Evolutionary conservation across 2,113 vertebrate species (phyloP), one percentile per base, ranked within the genome.

Genomic region (Pteruthius melanotis): DNA sequence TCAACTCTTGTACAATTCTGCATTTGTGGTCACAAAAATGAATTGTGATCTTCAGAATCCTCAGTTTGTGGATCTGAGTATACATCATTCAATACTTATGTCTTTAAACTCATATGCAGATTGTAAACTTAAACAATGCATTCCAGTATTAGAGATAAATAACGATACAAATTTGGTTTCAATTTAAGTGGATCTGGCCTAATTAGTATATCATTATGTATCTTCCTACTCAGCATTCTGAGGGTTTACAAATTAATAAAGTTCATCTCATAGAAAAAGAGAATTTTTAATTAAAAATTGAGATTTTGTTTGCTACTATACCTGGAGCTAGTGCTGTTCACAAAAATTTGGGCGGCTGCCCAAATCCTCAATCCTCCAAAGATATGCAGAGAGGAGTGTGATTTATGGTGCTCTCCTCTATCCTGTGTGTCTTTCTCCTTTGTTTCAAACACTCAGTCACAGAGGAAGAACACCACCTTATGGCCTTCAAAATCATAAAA

Each of bases 1-100:
- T 69, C 61, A 79, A 22, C 30, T 75, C 30, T 24, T 24, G 9
- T 20, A 4, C 1, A 0, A 0, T 42, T 9, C 22, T 31, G 20
- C 35, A 23, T 30, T 53, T 57, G 30, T 27, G 39, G 17, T 42
- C 23, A 9, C 26, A 60, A 21, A 56, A 82, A 13, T 2, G 1
- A 31, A 26, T 19, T 4, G 1, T 14, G 71, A 92, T 59, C 35
- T 49, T 14, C 14, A 15, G 72, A 53, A 61, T 56, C 42, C 53
- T 72, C 45, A 42, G 2, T 30, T 35, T 90, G 24, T 70, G 13
- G 31, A 17, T 65, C 24, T 64, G 35, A 15, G 33, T 16, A 22
- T 22, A 2, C 0, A 1, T 50, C 27, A 40, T n/a, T 74, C 26
- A 26, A 4, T 66, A 4, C 28, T 85, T 49, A 13, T 28, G 4